Conservation (phyloP, 2,888 invertebrate genomes). For the Fissipunctia ypsillon region DNA sequence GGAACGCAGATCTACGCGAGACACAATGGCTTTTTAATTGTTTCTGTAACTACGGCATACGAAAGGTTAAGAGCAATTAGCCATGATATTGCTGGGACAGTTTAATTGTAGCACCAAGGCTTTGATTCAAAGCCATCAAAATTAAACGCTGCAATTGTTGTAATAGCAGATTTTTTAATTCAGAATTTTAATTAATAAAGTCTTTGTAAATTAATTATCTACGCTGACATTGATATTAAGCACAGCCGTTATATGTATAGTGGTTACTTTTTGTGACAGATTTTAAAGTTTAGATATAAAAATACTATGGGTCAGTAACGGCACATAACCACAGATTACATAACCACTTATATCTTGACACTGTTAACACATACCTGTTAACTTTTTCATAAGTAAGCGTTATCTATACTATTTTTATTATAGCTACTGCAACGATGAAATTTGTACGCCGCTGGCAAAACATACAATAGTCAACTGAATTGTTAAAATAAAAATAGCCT, state of each 20-base stretch:
- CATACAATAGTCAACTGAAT: neutral
- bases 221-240: constrained; percentile 21
- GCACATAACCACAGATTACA: neutral
- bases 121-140: neutral
- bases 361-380: constrained; percentile 8
- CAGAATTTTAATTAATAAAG: constrained; percentile 7
- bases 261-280: neutral
- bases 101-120: constrained; percentile 29
- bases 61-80: constrained; percentile 14
- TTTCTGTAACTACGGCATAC: no score
- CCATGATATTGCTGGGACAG: neutral
- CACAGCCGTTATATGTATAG: neutral
- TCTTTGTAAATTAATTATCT: constrained; percentile 9
- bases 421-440: neutral
- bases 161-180: neutral
- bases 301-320: neutral
- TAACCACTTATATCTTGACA: neutral
- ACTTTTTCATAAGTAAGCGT: neutral
- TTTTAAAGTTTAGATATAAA: neutral
- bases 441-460: neutral
- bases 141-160: constrained; percentile 9
- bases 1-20: no score
- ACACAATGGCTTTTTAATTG: no score
- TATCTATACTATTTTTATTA: neutral
- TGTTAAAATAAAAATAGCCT: no score